Conservation (phyloP, 1,140 invertebrate genomes). For the Brachionus calyciflorus region DNA sequence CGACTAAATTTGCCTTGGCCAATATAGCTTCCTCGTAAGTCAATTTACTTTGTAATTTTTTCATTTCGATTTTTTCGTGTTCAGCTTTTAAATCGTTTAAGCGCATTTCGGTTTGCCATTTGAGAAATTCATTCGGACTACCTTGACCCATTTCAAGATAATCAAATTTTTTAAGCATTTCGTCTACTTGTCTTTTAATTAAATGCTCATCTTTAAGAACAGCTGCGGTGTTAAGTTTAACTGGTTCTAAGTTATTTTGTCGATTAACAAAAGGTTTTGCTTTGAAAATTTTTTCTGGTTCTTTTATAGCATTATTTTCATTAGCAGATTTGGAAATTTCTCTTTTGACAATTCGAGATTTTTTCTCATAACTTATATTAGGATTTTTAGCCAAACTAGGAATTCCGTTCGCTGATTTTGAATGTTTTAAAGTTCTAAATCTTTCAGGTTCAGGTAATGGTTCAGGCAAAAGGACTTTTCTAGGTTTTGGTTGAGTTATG, state of each 20-base stretch:
- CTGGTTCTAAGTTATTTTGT: constrained; percentile 54
- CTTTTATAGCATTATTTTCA: neutral
- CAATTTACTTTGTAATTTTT: constrained; percentile 57
- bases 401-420: constrained; percentile 17
- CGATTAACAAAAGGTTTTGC: constrained; percentile 30
- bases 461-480: constrained; percentile 30
- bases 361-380: constrained; percentile 1
- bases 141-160: constrained; percentile 56
- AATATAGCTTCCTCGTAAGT: constrained; percentile 61
- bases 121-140: constrained; percentile 55
- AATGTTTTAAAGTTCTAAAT: neutral
- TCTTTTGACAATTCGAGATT: constrained; percentile 23
- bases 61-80: constrained; percentile 55
- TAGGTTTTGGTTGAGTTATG: neutral
- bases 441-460: constrained; percentile 5
- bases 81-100: constrained; percentile 55
- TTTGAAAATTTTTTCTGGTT: neutral
- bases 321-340: neutral
- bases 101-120: constrained; percentile 59
- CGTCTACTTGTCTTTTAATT: constrained; percentile 56
- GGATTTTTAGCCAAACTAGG: neutral
- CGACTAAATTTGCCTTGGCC: constrained; percentile 54
- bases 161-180: constrained; percentile 48
- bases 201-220: constrained; percentile 59
- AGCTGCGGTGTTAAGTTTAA: constrained; percentile 59